Evolutionary conservation across 1,140 invertebrate species (phyloP).

Genomic region (Phymorhynchus buccinoides): DNA sequence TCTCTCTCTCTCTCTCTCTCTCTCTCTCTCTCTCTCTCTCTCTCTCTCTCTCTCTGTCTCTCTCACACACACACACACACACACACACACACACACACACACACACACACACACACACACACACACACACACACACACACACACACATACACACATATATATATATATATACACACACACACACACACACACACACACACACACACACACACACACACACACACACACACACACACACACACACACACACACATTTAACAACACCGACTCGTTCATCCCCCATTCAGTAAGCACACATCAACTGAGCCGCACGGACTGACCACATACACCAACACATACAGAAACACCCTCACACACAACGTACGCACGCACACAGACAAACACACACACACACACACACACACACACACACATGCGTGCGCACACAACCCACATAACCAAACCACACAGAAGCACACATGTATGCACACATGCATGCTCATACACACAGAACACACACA

Average conservation of each 20-base stretch:
- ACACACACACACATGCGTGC: no score
- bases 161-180: neutral
- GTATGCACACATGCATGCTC: no score
- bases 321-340: neutral
- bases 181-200: neutral
- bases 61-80: no score
- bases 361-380: neutral
- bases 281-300: no score
- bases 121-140: neutral
- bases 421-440: no score
- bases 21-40: no score
- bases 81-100: neutral
- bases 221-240: neutral
- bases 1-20: no score
- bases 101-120: slow-evolving; percentile 5
- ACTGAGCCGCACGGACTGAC: no score
- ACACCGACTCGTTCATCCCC: no score
- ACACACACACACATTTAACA: neutral
- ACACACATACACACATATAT: neutral
- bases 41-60: no score
- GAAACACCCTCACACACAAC: slow-evolving; percentile 5
- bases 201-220: neutral
- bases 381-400: neutral
- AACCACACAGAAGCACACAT: no score
- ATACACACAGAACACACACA: no score